Percentiles rank a stretch among this genome's conserved stretches.
Evolutionary conservation across 37 sponge, comb jelly and placozoan species (phyloP).

Genomic region (Spongilla lacustris): DNA sequence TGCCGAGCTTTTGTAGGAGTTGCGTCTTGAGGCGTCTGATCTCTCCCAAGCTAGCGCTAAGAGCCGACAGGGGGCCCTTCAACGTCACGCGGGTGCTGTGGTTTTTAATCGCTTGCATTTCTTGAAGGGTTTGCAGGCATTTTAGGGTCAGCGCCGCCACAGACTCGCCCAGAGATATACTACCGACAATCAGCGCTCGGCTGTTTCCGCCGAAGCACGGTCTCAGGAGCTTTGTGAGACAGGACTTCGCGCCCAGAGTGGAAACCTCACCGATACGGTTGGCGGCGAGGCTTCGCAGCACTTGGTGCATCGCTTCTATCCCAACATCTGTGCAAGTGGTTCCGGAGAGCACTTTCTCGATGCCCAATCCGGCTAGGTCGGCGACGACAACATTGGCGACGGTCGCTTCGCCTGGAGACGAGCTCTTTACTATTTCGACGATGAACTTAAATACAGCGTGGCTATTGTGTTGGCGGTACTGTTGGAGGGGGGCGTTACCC

Average conservation of each 20-base stretch:
- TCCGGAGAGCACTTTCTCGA: conserved; percentile 23
- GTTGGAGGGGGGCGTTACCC: not conserved
- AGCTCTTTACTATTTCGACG: conserved; percentile 18
- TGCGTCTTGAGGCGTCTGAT: not conserved
- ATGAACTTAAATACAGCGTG: conserved; percentile 54
- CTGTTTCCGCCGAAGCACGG: conserved; percentile 53
- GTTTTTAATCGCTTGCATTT: not conserved
- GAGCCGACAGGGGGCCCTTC: not conserved
- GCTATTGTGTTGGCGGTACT: conserved; percentile 42
- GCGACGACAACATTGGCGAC: conserved; percentile 32
- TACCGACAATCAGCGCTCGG: conserved; percentile 16
- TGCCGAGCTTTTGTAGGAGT: conserved; percentile 9
- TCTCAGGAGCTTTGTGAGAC: conserved; percentile 50
- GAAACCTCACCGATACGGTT: not conserved
- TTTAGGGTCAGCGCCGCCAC: not conserved
- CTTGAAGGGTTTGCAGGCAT: conserved; percentile 9
- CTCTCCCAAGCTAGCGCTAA: not conserved
- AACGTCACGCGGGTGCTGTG: not conserved
- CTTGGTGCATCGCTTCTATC: conserved; percentile 24
- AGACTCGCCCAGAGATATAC: conserved; percentile 10
- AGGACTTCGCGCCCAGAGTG: conserved; percentile 22
- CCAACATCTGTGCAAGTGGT: conserved; percentile 11
- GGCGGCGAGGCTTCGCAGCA: conserved; percentile 1
- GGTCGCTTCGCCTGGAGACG: not conserved
- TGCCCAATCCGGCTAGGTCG: conserved; percentile 53